Base-by-base conservation (phyloP, 2,888 invertebrate genomes). In the Melanchra persicariae region DNA sequence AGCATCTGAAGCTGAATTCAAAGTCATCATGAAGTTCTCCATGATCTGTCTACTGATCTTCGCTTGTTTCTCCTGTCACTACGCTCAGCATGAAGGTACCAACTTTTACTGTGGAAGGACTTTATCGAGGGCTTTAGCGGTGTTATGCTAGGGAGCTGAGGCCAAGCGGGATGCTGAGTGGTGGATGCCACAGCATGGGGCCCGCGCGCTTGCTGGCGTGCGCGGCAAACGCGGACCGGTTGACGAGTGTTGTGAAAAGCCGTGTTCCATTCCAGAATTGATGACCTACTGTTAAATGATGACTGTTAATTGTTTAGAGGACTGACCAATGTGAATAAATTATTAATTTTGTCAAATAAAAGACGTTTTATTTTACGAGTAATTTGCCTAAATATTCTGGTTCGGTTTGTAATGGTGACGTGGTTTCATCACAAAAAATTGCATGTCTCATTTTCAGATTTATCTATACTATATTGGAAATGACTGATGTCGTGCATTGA, bases 201-300 rank as follows among this genome's bases (percentile, higher is more conserved):
- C 45, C 9, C 54, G 45, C 15, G 49, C 64, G 2, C 66, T 84
- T 9, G 64, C 62, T 62, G 76, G 76, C 17, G 9, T 40, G n/a
- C 82, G 83, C 10, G 79, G 83, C 22, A 84, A 83, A 30, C 82
- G 83, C 0, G 82, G 79, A 2, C 69, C 62, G 0, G 85, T 71
- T n/a, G 85, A 84, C 9, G 79, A 81, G 45, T 84, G 85, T 45
- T 83, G 85, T 19, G 19, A 74, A 0, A 84, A 84, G 4, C 37
- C 83, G 0, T 83, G 78, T 58, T 79, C 82, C 9, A 55, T 82
- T 15, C 40, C 71, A 17, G 85, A 83, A 61, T 19, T 84, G 30
- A 67, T 72, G 54, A 71, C 61, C 4, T 83, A 79, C 57, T 82
- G 82, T 22, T 79, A 66, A 8, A 7, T 34, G 34, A 49, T 54